phyloP scores from a whole-genome alignment of 2,888 invertebrate genomes.

The Tanaodytes sp. region DNA sequence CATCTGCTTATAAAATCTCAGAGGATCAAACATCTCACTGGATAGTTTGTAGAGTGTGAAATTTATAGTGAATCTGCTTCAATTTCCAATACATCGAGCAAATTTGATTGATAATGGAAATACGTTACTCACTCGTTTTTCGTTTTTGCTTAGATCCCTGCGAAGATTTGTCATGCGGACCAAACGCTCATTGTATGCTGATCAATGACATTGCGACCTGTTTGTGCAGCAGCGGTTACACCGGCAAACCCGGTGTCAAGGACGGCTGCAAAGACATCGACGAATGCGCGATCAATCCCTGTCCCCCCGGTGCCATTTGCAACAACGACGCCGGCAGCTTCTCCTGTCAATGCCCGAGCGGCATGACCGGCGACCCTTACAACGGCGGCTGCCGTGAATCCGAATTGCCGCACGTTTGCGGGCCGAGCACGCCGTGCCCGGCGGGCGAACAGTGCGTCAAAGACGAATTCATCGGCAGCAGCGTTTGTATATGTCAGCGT shows the following conservation, averaged over 20 bases:
- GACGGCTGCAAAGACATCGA: constrained; percentile 90
- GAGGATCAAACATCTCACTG: too few species aligned
- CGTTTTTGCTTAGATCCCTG: constrained; percentile 96
- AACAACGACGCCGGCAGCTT: constrained; percentile 90
- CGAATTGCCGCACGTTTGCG: constrained; percentile 80
- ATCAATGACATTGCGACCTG: constrained; percentile 88
- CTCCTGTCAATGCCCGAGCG: constrained; percentile 90
- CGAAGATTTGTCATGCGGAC: constrained; percentile 87
- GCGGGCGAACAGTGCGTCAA: constrained; percentile 88
- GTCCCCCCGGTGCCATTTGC: constrained; percentile 89
- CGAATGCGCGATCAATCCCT: constrained; percentile 88
- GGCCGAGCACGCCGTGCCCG: constrained; percentile 84
- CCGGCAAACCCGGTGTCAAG: constrained; percentile 78
- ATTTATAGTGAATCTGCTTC: too few species aligned
- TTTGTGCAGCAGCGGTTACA: constrained; percentile 86
- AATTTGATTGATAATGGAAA: too few species aligned
- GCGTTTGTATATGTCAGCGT: constrained; percentile 91
- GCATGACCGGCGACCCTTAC: constrained; percentile 86
- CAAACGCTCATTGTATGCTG: constrained; percentile 91
- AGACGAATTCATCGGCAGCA: constrained; percentile 82
- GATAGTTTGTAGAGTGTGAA: too few species aligned
- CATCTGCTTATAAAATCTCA: too few species aligned
- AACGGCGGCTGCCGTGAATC: constrained; percentile 82
- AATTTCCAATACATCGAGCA: too few species aligned
- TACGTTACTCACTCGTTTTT: too few species aligned